Conservation (phyloP, 2,113 vertebrate species). For the Calonectris borealis region DNA sequence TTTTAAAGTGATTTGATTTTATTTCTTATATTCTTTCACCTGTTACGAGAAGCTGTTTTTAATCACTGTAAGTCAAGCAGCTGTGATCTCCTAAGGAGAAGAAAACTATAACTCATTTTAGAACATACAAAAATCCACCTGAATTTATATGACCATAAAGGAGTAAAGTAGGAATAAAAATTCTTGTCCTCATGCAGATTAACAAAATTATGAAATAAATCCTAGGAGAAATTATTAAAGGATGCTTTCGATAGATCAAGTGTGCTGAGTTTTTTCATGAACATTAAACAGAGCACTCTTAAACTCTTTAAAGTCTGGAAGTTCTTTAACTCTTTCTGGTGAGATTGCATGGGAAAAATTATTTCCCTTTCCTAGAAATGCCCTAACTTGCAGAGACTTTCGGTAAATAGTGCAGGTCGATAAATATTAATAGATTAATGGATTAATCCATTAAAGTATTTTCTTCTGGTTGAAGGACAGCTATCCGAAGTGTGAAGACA, state of each 20-base stretch:
- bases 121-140: neutral
- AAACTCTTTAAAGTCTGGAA: neutral
- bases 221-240: neutral
- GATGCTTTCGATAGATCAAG: neutral
- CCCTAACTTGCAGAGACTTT: neutral
- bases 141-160: neutral
- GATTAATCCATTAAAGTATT: neutral
- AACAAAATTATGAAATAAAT: neutral
- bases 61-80: neutral
- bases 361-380: neutral
- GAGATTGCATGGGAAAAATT: neutral
- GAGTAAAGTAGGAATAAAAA: neutral
- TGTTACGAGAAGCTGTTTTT: neutral
- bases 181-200: neutral
- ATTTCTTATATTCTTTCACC: neutral
- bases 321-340: neutral
- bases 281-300: neutral
- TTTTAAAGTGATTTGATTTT: neutral
- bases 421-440: neutral
- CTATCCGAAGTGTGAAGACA: neutral
- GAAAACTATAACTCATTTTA: neutral
- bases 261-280: neutral
- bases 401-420: neutral
- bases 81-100: neutral
- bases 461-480: neutral